Conservation (phyloP, 37 sponge, comb jelly and placozoan genomes). For the Crambe crambe region DNA sequence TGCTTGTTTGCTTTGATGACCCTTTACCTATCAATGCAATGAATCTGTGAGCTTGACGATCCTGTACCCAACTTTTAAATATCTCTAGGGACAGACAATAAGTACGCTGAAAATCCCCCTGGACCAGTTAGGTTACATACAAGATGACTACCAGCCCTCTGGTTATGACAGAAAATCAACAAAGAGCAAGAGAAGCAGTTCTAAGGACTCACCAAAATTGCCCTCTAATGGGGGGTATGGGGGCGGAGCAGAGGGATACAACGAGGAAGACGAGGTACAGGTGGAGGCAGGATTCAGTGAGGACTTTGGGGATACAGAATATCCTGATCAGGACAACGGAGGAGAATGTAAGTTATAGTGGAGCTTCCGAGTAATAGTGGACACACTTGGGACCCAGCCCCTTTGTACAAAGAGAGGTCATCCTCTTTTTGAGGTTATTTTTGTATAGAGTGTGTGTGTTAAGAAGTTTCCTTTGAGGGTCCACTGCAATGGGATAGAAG, state of each 20-base stretch:
- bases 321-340: constrained; percentile 4
- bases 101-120: constrained; percentile 47
- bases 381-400: no score
- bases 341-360: constrained; percentile 17
- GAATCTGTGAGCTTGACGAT: no score
- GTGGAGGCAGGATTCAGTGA: not conserved
- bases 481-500: not conserved
- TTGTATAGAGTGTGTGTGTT: no score
- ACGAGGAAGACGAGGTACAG: not conserved
- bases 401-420: no score
- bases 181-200: no score
- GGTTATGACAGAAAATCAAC: not conserved
- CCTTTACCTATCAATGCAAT: no score
- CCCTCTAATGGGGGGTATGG: constrained; percentile 9
- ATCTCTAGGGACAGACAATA: constrained; percentile 54
- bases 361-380: no score
- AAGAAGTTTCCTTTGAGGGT: no score
- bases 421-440: no score
- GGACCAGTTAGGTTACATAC: constrained; percentile 11
- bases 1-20: no score
- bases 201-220: not conserved
- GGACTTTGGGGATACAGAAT: not conserved
- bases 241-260: not conserved
- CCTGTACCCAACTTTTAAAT: no score
- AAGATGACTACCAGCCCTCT: constrained; percentile 19